A percentile compares a stretch with the other conserved stretches of the same genome.
Evolutionary conservation across 2,888 invertebrate species (phyloP).

Genomic region (Pilophorus perplexus): DNA sequence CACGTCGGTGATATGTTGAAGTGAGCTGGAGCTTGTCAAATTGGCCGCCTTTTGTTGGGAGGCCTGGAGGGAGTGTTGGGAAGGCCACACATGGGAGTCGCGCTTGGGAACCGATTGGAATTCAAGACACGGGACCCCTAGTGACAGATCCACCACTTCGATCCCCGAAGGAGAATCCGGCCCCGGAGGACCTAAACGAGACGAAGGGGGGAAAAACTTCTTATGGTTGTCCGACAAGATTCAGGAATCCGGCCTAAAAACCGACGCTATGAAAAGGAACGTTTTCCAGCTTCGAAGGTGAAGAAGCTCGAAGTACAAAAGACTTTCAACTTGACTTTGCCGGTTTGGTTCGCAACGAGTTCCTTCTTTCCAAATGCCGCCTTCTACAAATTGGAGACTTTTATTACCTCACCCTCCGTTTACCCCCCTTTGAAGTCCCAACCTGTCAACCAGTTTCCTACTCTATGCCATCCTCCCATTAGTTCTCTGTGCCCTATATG

Average conservation of each 20-base stretch:
- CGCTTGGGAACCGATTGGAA: slow-evolving; percentile 1
- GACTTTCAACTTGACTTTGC: background rate
- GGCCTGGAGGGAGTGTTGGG: background rate
- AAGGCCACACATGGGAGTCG: slow-evolving; percentile 7
- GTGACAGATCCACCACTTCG: slow-evolving; percentile 30
- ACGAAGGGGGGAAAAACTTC: background rate
- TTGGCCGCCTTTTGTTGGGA: slow-evolving; percentile 13
- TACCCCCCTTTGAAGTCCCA: background rate
- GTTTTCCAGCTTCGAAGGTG: slow-evolving; percentile 4
- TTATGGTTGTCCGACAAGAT: slow-evolving; percentile 19
- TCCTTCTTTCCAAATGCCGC: no score
- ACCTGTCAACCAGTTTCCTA: slow-evolving; percentile 4
- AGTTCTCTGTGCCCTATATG: slow-evolving; percentile 8
- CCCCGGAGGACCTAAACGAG: background rate
- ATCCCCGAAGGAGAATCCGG: background rate
- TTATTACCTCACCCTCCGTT: slow-evolving; percentile 14
- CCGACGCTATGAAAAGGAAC: slow-evolving; percentile 8
- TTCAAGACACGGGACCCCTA: slow-evolving; percentile 12
- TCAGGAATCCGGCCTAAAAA: slow-evolving; percentile 13
- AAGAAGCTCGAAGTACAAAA: slow-evolving; percentile 4
- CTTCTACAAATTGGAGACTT: slow-evolving; percentile 27
- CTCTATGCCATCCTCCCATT: slow-evolving; percentile 19
- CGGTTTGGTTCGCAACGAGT: background rate
- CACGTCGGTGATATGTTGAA: slow-evolving; percentile 22
- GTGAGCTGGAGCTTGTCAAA: slow-evolving; percentile 25